Evolutionary conservation across 2,888 invertebrate species (phyloP).

Genomic region (Vesta saturnalis): DNA sequence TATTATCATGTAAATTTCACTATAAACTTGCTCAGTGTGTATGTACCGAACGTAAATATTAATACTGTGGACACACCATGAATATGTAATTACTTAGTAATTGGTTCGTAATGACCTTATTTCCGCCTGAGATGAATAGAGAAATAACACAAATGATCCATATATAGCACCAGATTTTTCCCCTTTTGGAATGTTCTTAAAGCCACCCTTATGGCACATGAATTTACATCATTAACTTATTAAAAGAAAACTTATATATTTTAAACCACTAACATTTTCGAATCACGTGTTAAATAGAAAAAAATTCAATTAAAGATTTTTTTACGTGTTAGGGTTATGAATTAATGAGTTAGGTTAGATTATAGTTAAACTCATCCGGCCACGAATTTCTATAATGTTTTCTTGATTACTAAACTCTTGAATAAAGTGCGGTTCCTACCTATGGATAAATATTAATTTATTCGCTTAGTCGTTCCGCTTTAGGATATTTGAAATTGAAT

Average conservation of each 20-base stretch:
- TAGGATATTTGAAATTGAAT: slow-evolving; percentile 50
- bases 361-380: slow-evolving; percentile 23
- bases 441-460: slow-evolving; percentile 49
- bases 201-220: background rate
- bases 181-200: background rate
- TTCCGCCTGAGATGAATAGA: slow-evolving; percentile 21
- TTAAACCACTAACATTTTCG: background rate
- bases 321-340: slow-evolving; percentile 19
- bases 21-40: slow-evolving; percentile 21
- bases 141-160: slow-evolving; percentile 17
- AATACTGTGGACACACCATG: slow-evolving; percentile 17
- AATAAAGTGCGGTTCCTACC: slow-evolving; percentile 22
- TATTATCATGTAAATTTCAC: slow-evolving; percentile 19
- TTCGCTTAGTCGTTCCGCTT: slow-evolving; percentile 44
- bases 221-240: background rate
- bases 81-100: slow-evolving; percentile 29
- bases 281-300: background rate
- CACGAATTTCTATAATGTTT: slow-evolving; percentile 23
- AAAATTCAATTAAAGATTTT: background rate
- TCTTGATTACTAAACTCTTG: slow-evolving; percentile 25
- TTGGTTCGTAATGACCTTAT: slow-evolving; percentile 31
- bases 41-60: slow-evolving; percentile 18
- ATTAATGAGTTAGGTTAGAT: slow-evolving; percentile 23
- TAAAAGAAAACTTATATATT: background rate
- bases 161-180: background rate